Conservation (phyloP, 2,888 invertebrate genomes). For the Cephonodes hylas region DNA sequence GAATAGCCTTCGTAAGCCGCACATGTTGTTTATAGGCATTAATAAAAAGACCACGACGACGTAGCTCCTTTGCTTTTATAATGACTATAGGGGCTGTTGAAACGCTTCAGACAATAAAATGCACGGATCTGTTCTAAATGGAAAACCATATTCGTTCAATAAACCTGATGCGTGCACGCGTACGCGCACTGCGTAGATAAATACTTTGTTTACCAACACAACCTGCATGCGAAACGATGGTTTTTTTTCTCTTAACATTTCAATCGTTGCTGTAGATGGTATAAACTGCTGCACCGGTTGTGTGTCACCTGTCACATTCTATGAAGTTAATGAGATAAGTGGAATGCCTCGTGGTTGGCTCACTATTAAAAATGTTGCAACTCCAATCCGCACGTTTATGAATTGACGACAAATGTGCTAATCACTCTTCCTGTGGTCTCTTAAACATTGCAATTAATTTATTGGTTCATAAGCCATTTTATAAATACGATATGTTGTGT, state of each 20-base stretch:
- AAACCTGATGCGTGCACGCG: constrained; percentile 9
- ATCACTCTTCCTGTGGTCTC: neutral
- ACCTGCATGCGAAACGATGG: constrained; percentile 48
- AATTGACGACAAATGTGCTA: constrained; percentile 4
- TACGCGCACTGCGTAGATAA: constrained; percentile 38
- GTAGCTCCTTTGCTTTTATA: neutral
- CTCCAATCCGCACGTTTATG: constrained; percentile 1
- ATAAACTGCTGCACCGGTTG: constrained; percentile 56
- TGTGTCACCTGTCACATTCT: constrained; percentile 64
- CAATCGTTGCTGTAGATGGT: constrained; percentile 48
- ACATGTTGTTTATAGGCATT: no score
- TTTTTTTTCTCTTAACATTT: constrained; percentile 37
- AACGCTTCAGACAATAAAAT: neutral
- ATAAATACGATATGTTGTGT: neutral
- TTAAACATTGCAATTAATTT: neutral
- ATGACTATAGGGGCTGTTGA: no score
- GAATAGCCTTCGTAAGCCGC: no score
- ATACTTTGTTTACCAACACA: constrained; percentile 55
- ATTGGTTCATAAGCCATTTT: neutral
- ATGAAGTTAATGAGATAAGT: constrained; percentile 50
- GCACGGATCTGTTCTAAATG: neutral
- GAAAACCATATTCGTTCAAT: neutral
- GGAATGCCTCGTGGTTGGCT: constrained; percentile 36
- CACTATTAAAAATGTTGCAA: constrained; percentile 8
- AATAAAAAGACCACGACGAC: no score